phyloP scores from a whole-genome alignment of 2,113 vertebrate species.

The Pseudorectes ferrugineus region DNA sequence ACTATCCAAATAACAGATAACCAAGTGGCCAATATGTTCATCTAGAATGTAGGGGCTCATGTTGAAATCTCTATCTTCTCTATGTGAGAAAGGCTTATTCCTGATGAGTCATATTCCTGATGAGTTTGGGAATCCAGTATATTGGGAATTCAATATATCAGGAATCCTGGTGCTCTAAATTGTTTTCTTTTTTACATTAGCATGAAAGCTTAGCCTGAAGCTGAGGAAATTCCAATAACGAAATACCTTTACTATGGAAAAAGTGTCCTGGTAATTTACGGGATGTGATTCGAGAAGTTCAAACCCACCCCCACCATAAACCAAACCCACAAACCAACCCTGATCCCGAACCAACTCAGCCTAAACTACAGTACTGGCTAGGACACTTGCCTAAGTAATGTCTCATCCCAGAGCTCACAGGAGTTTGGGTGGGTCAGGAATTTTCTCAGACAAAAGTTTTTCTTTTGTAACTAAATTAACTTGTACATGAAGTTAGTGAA shows the following conservation, averaged over 20 bases:
- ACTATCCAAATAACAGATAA: slow-evolving; percentile 5
- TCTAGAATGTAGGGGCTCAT: background rate
- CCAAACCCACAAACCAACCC: background rate
- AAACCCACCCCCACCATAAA: background rate
- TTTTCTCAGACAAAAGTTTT: background rate
- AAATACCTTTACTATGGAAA: background rate
- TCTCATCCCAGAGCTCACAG: background rate
- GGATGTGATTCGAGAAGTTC: background rate
- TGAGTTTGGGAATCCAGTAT: background rate
- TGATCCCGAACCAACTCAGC: background rate
- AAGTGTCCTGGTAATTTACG: background rate
- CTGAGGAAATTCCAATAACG: background rate
- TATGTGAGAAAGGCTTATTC: background rate
- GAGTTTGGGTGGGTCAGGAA: background rate
- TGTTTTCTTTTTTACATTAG: background rate
- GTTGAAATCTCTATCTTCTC: background rate
- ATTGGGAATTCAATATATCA: background rate
- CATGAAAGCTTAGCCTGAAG: background rate
- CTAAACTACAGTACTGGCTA: background rate
- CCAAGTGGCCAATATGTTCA: background rate
- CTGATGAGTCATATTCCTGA: background rate
- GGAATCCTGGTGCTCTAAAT: background rate
- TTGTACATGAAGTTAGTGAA: background rate
- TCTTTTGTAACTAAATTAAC: background rate
- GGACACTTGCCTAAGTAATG: background rate